Conservation (phyloP, 2,113 vertebrate species). For the Albula goreensis region DNA sequence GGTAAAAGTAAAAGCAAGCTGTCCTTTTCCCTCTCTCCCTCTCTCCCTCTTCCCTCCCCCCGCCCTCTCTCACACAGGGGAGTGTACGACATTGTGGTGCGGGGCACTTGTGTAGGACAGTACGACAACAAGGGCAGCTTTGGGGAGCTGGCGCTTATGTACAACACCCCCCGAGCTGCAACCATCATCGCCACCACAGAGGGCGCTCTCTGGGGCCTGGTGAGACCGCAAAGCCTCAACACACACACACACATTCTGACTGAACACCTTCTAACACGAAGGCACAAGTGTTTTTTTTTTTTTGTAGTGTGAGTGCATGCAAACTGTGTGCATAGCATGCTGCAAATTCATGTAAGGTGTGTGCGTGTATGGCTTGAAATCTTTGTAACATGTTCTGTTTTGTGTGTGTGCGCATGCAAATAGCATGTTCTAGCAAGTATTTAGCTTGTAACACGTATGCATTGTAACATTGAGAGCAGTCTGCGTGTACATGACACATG, state of each 20-base stretch:
- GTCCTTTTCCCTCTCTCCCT: not conserved
- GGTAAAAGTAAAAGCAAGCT: no score
- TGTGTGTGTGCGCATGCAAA: not conserved
- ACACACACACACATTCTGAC: not conserved
- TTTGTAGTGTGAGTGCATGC: no score
- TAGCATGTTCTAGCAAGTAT: not conserved
- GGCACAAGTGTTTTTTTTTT: no score
- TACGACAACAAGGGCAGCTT: constrained; percentile 97
- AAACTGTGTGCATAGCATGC: no score
- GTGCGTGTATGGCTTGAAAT: no score
- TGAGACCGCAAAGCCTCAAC: constrained; percentile 58
- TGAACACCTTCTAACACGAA: not conserved
- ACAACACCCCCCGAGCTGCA: constrained; percentile 96
- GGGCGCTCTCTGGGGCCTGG: constrained; percentile 94
- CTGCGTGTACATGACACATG: not conserved
- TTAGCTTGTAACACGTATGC: not conserved
- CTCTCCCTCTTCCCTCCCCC: constrained; percentile 35
- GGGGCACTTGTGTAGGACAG: constrained; percentile 81
- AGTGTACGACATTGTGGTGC: constrained; percentile 88
- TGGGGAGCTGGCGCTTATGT: constrained; percentile 96
- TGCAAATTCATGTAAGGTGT: no score
- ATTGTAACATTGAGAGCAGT: not conserved
- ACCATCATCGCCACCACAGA: constrained; percentile 91
- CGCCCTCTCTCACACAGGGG: constrained; percentile 72
- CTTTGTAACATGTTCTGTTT: no score